Evolutionary conservation across 2,888 invertebrate species (phyloP).

Genomic region (Xestia ashworthii): DNA sequence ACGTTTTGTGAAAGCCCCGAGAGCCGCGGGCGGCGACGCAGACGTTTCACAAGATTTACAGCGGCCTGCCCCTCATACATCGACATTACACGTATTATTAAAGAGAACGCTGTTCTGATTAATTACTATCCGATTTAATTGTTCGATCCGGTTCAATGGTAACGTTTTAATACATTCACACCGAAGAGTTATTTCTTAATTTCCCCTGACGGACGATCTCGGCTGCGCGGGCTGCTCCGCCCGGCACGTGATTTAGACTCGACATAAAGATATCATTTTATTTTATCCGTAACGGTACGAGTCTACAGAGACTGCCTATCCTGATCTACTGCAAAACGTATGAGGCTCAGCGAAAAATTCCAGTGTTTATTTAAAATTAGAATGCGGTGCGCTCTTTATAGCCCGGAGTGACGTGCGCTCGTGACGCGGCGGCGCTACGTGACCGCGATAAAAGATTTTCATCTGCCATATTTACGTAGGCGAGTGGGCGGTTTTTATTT

Average conservation of each 20-base stretch:
- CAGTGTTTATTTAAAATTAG: constrained; percentile 88
- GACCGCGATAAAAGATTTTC: constrained; percentile 91
- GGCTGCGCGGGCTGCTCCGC: constrained; percentile 73
- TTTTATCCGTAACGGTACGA: constrained; percentile 77
- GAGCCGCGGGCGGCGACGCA: constrained; percentile 80
- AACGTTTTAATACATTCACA: constrained; percentile 83
- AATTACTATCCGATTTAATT: constrained; percentile 86
- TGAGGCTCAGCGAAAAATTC: constrained; percentile 83
- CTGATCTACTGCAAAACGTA: constrained; percentile 76
- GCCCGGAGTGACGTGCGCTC: constrained; percentile 88
- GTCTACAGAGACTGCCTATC: constrained; percentile 78
- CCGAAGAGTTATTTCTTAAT: constrained; percentile 84
- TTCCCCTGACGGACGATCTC: constrained; percentile 77
- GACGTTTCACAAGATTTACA: constrained; percentile 84
- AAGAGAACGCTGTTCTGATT: constrained; percentile 85
- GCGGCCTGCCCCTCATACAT: constrained; percentile 82
- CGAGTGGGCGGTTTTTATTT: constrained; percentile 90
- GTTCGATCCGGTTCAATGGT: constrained; percentile 82
- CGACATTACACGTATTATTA: constrained; percentile 89
- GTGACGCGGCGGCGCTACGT: constrained; percentile 89
- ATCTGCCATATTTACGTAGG: constrained; percentile 90
- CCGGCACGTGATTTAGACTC: constrained; percentile 82
- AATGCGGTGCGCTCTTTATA: constrained; percentile 89
- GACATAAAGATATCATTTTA: constrained; percentile 84
- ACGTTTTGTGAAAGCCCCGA: constrained; percentile 87